Base-by-base conservation (phyloP, 1,140 invertebrate genomes). In the Ctenoplectra terminalis region DNA sequence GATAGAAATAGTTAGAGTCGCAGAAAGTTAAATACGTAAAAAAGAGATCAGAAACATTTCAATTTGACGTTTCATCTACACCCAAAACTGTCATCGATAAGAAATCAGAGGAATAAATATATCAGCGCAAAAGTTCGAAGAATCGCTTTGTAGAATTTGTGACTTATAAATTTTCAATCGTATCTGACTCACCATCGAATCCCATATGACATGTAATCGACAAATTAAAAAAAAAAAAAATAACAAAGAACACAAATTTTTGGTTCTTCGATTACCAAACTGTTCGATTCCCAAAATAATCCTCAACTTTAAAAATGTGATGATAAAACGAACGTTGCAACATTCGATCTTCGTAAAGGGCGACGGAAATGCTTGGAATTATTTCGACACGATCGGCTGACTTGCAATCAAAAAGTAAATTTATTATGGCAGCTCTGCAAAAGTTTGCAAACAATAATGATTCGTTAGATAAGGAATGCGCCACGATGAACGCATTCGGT, bases 401-500 rank as follows among this genome's bases (percentile, higher is more conserved):
- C 20, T 13, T 15, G 26, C 26, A 3, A 13, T 58, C 9, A 11
- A 13, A n/a, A 26, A 43, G 54, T 48, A 13, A 23, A 61, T 67
- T 23, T 31, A 48, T 77, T 40, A 31, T n/a, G 26, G 48, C 31
- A 31, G 46, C 13, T 8, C 8, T 7, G 29, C 17, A 52, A 69
- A 74, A 81, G 37, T 81, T 86, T 84, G 60, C 72, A 83, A 81
- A 77, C 52, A 85, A 79, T n/a, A 17, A 70, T n/a, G 46, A 46
- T 2, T 23, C 26, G 17, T 1, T 26, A 66, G 63, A 75, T 83
- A 75, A 75, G 37, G 54, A 48, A 23, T 37, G 26, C 40, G 43
- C 56, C 46, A 17, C 43, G 34, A 70, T 46, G n/a, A 76, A 29
- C 40, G 37, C 37, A 15, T 56, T 60, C 46, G 71, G 75, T 37